Evolutionary conservation across 1,140 invertebrate genomes (phyloP), one percentile per base, ranked within the genome.

Genomic region (roundworm (Caenorhabditis elegans)): DNA sequence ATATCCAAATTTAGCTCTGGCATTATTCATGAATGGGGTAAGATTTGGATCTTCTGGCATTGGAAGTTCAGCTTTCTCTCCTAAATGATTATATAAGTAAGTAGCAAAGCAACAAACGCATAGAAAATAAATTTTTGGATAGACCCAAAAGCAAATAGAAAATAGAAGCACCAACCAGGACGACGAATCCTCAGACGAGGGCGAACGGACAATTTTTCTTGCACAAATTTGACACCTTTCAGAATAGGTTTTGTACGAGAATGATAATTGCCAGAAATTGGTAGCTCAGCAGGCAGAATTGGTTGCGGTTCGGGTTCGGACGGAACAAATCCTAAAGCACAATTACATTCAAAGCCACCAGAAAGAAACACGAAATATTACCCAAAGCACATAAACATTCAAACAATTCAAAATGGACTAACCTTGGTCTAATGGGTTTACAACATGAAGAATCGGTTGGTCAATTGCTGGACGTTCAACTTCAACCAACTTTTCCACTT

Each of bases 101-200:
- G 5, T 39, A 5, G 22, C 15, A 22, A 24, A 24, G 13, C 8
- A 17, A 5, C 5, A 26, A 11, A 24, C 13, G 17, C 31, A 55
- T 36, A 36, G 17, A 22, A 34, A n/a, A 10, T 24, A 39, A 55
- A 19, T 15, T 31, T 22, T n/a, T 78, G 5, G 26, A 77, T 24
- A 76, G 36, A 46, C 46, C 19, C 6, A 48, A 48, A 49, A 48
- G 28, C 13, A 15, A 48, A 36, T 6, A 48, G 19, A 28, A 47
- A 48, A 31, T 28, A 77, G 43, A 77, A 48, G 75, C 43, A 77
- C 43, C n/a, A 77, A 83, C 82, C 76, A 60, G 82, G 82, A 75
- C 76, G 76, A 46, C 82, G 76, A 49, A 83, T 83, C 77, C 82
- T 65, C 55, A 83, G 43, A 43, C 82, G 49, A 36, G 82, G 82